These are phyloP conservation scores for Cantharis rustica DNA, from an alignment of 2,888 invertebrate species.

Conservation along the genomic window DNA sequence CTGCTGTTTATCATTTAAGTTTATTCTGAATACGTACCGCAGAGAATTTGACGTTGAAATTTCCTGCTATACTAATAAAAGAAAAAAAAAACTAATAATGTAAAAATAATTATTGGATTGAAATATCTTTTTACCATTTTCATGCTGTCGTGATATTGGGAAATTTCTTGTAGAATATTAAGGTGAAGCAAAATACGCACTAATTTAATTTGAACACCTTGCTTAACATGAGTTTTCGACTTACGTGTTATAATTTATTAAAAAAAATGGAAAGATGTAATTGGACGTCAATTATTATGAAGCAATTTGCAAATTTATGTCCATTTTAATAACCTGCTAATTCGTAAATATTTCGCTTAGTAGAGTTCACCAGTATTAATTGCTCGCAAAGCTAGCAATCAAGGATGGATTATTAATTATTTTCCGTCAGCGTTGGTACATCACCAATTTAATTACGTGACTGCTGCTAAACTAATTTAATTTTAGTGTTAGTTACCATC, in stretches of 20 bases:
- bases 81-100: neutral
- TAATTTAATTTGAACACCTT: neutral
- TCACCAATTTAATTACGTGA: slow-evolving; percentile 23
- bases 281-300: neutral
- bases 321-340: slow-evolving; percentile 2
- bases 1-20: no score
- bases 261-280: neutral
- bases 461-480: slow-evolving; percentile 19
- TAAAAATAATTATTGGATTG: neutral
- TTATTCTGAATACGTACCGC: no score
- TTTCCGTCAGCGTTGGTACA: slow-evolving; percentile 21
- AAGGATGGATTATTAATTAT: slow-evolving; percentile 22
- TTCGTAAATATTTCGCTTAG: slow-evolving; percentile 16
- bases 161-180: neutral
- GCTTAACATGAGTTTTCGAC: neutral
- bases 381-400: slow-evolving; percentile 14
- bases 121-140: neutral
- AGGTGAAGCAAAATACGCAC: neutral
- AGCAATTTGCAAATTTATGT: neutral
- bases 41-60: no score
- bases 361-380: slow-evolving; percentile 16
- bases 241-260: neutral
- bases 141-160: neutral
- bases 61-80: no score
- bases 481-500: slow-evolving; percentile 9